Evolutionary conservation across 1,140 invertebrate species (phyloP).

Genomic region (Neodiprion fabricii): DNA sequence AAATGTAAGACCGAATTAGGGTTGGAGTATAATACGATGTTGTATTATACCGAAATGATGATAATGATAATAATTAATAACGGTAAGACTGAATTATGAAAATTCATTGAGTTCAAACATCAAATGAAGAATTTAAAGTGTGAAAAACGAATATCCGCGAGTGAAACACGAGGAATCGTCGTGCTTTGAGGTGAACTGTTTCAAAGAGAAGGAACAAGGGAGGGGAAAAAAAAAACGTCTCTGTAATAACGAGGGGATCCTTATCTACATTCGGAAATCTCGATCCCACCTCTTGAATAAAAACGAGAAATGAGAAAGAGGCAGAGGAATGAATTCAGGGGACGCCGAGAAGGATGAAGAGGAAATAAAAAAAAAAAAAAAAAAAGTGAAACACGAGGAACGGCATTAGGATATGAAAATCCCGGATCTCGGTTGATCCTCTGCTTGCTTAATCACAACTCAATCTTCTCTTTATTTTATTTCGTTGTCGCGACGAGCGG

Average conservation of each 20-base stretch:
- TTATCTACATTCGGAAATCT: not conserved
- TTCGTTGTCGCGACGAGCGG: not conserved
- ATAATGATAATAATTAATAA: not conserved
- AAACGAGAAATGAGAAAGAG: not conserved
- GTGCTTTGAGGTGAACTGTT: too few relatives aligned
- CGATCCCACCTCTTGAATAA: constrained; percentile 2
- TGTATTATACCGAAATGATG: not conserved
- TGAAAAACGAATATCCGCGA: not conserved
- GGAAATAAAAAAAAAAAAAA: not conserved
- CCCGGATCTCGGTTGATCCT: not conserved
- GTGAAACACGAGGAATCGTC: too few relatives aligned
- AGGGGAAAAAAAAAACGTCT: not conserved
- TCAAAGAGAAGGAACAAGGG: not conserved
- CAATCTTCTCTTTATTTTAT: not conserved
- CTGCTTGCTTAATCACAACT: not conserved
- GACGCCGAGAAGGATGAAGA: not conserved
- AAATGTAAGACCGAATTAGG: too few relatives aligned
- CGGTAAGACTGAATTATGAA: not conserved
- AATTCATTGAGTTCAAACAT: not conserved
- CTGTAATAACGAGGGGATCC: not conserved
- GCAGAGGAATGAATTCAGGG: not conserved
- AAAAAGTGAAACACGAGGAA: not conserved
- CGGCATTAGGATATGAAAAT: not conserved
- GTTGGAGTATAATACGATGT: too few relatives aligned
- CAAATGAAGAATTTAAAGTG: not conserved